Base-by-base conservation (phyloP, 2,888 invertebrate genomes). In the Drosophila heteroneura region DNA sequence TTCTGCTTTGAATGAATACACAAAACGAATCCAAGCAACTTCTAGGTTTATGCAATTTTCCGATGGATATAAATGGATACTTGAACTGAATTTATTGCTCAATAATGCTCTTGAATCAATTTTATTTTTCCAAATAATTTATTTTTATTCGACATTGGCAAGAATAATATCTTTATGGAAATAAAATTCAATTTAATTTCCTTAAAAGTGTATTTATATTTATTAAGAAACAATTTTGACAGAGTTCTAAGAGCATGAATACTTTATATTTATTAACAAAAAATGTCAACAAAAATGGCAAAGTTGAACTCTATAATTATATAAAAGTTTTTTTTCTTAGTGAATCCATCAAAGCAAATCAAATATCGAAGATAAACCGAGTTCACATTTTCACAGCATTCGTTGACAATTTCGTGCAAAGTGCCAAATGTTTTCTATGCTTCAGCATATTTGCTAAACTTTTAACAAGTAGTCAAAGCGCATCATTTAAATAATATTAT, bases 401-500 rank as follows among this genome's bases (percentile, higher is more conserved):
- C 16, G 22, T 47, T 47, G 22, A 26, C 47, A 9, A 16, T 22
- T 16, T 26, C 7, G 2, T 2, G 7, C 7, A 9, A 47, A 47
- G 26, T 26, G 22, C 16, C 16, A 47, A 26, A 47, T 26, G 26
- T 47, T 47, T 26, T 7, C 37, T 19, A 14, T 26, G 16, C 35
- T 4, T 10, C 26, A 5, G 19, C 35, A 26, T 28, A 32, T 28
- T 30, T 30, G 30, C 10, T 4, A 30, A 58, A 58, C 32, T 44
- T 60, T 54, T n/a, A 19, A 49, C 37, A 58, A 68, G 30, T 49
- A 32, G 1, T 26, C 47, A n/a, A 52, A 49, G 30, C 22, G 30
- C 37, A 65, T 53, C 12, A 52, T 53, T 35, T n/a, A 44, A 56
- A 32, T 35, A 33, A 51, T 54, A 73, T 61, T 57, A 53, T 47